Evolutionary conservation across 2,888 invertebrate genomes (phyloP).

Genomic region (Neuroscelio doddi): DNA sequence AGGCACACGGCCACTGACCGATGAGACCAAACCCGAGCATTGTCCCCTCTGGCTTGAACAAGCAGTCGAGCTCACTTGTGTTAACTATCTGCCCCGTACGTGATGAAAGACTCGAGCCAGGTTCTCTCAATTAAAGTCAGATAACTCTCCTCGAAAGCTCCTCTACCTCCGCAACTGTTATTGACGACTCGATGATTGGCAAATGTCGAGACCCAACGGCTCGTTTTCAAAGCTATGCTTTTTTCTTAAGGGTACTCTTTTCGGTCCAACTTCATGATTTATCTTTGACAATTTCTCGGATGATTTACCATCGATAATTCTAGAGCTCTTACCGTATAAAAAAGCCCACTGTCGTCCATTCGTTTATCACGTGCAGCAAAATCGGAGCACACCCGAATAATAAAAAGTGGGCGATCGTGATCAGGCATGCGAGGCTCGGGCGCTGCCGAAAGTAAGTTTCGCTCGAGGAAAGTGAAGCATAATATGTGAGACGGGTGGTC

Average conservation of each 20-base stretch:
- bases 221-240: too few relatives aligned
- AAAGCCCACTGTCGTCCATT: too few relatives aligned
- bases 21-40: slow-evolving; percentile 56
- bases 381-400: slow-evolving; percentile 3
- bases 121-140: not conserved
- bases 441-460: slow-evolving; percentile 51
- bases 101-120: not conserved
- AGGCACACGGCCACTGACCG: slow-evolving; percentile 66
- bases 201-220: too few relatives aligned
- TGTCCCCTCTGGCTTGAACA: slow-evolving; percentile 52
- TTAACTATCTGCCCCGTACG: not conserved
- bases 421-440: too few relatives aligned
- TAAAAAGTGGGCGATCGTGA: slow-evolving; percentile 15
- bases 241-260: too few relatives aligned
- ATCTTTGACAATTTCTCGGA: too few relatives aligned
- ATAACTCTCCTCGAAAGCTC: not conserved
- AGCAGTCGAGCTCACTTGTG: slow-evolving; percentile 4
- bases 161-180: too few relatives aligned
- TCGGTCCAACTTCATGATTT: too few relatives aligned
- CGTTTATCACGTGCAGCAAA: too few relatives aligned
- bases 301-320: too few relatives aligned
- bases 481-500: slow-evolving; percentile 22
- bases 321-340: too few relatives aligned
- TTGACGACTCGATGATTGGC: too few relatives aligned
- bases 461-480: slow-evolving; percentile 50